Base-by-base conservation (phyloP, 2,797 vertebrate genomes). In the Otolemur crassicaudatus region DNA sequence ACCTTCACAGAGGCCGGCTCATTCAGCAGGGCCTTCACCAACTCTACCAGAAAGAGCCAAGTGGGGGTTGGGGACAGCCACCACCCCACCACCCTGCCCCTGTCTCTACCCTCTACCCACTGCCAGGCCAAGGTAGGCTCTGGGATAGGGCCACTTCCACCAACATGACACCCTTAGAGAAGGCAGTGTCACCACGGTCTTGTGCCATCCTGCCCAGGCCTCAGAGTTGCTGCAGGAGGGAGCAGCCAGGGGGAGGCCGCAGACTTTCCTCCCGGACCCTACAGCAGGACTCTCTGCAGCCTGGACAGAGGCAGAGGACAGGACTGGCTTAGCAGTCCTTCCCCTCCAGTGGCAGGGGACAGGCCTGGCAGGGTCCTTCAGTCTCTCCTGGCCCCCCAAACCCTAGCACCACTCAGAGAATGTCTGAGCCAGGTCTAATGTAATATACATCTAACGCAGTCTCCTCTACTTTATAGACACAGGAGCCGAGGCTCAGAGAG, bases 1-100 rank as follows among this genome's bases (percentile, higher is more conserved):
- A 96, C 98, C 81, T 89, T 92, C 85, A 98, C 92, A 0, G 98
- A 98, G 11, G 98, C 6, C 0, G 98, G 98, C 14, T 99, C 97
- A 0, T 97, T 98, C 90, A 99, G 94, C 85, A 98, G 95, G 9
- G 88, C 72, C 94, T 98, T 98, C 63, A 99, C 96, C 86, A 99
- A 72, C 81, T 98, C 99, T 99, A 90, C 8, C 1, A 92, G 87
- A 92, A 84, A 79, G 70, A 97, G 92, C 31, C n/a, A 84, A 37
- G 77, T 53, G 3, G 43, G 53, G 72, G 8, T 53, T 67, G 81
- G 37, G 53, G 81, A 6, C 76, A 40, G 73, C 2, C 3, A 23
- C 60, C 10, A 20, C 56, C 73, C 34, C 3, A 20, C 53, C 6
- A 20, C 61, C 77, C n/a, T 43, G 81, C 7, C 2, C 25, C 37